phyloP scores from a whole-genome alignment of 2,113 vertebrate genomes.

The Danio rerio region DNA sequence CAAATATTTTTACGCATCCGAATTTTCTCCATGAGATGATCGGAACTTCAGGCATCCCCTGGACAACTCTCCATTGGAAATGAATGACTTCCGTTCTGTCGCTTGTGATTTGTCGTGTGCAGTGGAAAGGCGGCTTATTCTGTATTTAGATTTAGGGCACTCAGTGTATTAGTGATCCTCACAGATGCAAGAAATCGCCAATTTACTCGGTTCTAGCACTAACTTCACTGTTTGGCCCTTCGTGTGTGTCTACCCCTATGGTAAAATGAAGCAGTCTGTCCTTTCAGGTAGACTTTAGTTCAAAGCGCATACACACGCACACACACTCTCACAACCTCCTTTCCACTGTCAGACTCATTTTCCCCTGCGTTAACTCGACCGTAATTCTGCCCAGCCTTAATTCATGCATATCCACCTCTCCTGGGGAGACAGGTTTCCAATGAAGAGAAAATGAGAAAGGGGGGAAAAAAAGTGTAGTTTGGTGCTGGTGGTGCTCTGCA shows the following conservation, averaged over 20 bases:
- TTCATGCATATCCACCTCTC: conserved; percentile 61
- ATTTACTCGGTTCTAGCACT: neutral
- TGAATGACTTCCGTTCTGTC: too few species aligned
- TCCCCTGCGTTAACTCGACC: conserved; percentile 51
- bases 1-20: too few species aligned
- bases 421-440: conserved; percentile 64
- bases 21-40: too few species aligned
- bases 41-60: too few species aligned
- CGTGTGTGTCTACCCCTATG: neutral
- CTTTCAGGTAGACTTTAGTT: neutral
- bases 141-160: neutral
- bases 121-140: neutral
- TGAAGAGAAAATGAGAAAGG: conserved; percentile 67
- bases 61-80: too few species aligned
- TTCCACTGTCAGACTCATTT: conserved; percentile 51
- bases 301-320: neutral
- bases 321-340: conserved; percentile 3
- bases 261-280: neutral
- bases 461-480: conserved; percentile 1
- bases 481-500: conserved; percentile 10
- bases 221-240: neutral
- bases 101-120: too few species aligned
- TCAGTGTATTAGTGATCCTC: neutral
- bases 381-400: conserved; percentile 63
- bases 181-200: neutral